A percentile compares a stretch with the other conserved stretches of the same genome.
phyloP scores from a whole-genome alignment of 2,797 vertebrate genomes.

The Molossus molossus region DNA sequence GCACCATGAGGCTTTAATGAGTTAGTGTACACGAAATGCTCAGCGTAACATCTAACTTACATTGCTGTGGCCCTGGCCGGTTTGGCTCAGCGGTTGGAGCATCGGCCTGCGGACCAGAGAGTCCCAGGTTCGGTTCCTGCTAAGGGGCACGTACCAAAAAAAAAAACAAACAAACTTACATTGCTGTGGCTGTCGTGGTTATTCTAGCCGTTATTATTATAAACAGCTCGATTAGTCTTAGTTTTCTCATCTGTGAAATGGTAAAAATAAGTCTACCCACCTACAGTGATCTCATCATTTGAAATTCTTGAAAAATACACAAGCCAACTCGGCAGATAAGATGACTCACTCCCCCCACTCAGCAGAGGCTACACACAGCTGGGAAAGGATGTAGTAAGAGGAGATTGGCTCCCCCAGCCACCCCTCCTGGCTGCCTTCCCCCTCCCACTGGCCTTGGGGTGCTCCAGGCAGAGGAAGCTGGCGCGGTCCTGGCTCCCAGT shows the following conservation, averaged over 20 bases:
- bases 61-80: not conserved
- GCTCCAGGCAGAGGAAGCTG: not conserved
- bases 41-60: not conserved
- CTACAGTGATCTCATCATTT: not conserved
- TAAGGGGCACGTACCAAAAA: too few relatives aligned
- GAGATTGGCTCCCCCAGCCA: not conserved
- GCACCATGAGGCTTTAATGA: not conserved
- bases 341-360: not conserved
- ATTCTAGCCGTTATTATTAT: not conserved
- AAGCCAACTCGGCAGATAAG: not conserved
- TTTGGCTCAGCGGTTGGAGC: too few relatives aligned
- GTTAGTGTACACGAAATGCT: not conserved
- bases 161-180: not conserved
- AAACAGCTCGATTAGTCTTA: not conserved
- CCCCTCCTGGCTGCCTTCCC: not conserved
- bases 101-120: too few relatives aligned
- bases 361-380: not conserved
- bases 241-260: conserved; percentile 54
- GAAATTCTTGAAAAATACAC: conserved; percentile 47
- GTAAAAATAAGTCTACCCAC: not conserved
- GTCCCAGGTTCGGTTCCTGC: too few relatives aligned
- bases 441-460: not conserved
- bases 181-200: not conserved
- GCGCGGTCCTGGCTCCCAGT: not conserved
- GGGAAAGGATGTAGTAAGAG: not conserved